These are phyloP conservation scores for Tribolium castaneum DNA, from an alignment of 1,140 invertebrate species.

Conservation along the genomic window DNA sequence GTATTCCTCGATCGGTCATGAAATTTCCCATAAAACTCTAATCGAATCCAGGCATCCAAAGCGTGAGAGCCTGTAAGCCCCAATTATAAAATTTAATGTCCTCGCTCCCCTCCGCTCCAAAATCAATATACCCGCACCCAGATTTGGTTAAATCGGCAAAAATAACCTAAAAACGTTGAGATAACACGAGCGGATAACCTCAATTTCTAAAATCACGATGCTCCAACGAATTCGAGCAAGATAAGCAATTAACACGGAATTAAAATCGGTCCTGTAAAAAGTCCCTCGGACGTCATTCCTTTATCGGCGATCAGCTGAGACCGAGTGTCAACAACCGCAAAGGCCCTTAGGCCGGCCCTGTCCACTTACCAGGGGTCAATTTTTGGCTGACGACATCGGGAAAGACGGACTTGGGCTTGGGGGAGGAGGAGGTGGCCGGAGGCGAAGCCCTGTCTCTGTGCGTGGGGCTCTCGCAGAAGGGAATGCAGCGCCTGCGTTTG, in stretches of 20 bases:
- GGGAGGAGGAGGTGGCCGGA: constrained; percentile 72
- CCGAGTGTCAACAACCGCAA: constrained; percentile 58
- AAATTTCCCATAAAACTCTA: neutral
- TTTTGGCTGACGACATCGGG: constrained; percentile 67
- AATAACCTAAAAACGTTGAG: neutral
- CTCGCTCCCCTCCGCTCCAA: neutral
- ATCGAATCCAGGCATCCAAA: neutral
- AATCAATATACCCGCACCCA: constrained; percentile 4
- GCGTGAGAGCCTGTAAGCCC: neutral
- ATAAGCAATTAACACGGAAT: constrained; percentile 4
- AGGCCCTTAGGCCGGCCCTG: neutral
- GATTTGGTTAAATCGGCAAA: neutral
- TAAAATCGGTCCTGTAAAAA: neutral
- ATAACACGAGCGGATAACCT: constrained; percentile 27
- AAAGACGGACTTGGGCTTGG: constrained; percentile 62
- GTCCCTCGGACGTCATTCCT: neutral
- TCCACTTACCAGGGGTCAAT: constrained; percentile 83
- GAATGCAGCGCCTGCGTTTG: constrained; percentile 89
- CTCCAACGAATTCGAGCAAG: neutral
- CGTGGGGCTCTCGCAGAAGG: constrained; percentile 77
- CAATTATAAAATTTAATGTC: constrained; percentile 12
- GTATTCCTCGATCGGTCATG: neutral
- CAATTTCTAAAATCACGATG: constrained; percentile 2
- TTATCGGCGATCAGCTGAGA: constrained; percentile 58
- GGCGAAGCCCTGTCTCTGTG: constrained; percentile 53